Percentiles rank a stretch among this genome's conserved stretches.
These are phyloP conservation scores for Helostoma temminkii DNA, from an alignment of 2,797 vertebrate genomes.

Conservation along the genomic window DNA sequence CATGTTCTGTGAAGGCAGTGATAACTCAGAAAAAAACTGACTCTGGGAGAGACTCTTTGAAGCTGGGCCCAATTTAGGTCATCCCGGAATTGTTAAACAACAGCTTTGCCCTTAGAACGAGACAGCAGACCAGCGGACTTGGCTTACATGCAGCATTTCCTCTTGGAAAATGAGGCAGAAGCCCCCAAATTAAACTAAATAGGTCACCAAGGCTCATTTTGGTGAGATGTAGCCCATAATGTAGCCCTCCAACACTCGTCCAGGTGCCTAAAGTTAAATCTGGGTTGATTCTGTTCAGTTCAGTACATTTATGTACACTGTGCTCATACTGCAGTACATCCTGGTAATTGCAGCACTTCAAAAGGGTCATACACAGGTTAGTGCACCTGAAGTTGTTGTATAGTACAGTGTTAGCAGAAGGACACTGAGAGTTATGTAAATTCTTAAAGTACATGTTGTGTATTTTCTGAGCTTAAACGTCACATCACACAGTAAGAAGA, in stretches of 20 bases:
- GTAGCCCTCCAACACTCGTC: constrained; percentile 34
- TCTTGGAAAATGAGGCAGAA: constrained; percentile 31
- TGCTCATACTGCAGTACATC: constrained; percentile 25
- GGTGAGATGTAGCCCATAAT: constrained; percentile 18
- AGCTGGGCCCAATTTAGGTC: constrained; percentile 78
- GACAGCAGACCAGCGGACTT: constrained; percentile 48
- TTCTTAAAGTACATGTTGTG: not conserved
- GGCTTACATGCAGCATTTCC: constrained; percentile 5
- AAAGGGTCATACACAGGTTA: constrained; percentile 46
- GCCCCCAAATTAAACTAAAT: constrained; percentile 57
- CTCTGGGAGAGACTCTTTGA: constrained; percentile 67
- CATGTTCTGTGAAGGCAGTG: constrained; percentile 64
- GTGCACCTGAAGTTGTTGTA: constrained; percentile 1
- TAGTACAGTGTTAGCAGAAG: not conserved
- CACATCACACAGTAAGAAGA: not conserved
- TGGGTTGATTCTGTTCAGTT: constrained; percentile 43
- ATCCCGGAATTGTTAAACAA: constrained; percentile 69
- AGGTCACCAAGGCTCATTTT: constrained; percentile 50
- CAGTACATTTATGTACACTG: constrained; percentile 39
- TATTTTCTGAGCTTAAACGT: not conserved
- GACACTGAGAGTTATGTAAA: not conserved
- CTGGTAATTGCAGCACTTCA: constrained; percentile 24
- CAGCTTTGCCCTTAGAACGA: constrained; percentile 67
- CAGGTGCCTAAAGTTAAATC: constrained; percentile 40
- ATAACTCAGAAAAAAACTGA: constrained; percentile 44